Evolutionary conservation across 1,140 invertebrate genomes (phyloP).

Genomic region (Drosophila funebris): DNA sequence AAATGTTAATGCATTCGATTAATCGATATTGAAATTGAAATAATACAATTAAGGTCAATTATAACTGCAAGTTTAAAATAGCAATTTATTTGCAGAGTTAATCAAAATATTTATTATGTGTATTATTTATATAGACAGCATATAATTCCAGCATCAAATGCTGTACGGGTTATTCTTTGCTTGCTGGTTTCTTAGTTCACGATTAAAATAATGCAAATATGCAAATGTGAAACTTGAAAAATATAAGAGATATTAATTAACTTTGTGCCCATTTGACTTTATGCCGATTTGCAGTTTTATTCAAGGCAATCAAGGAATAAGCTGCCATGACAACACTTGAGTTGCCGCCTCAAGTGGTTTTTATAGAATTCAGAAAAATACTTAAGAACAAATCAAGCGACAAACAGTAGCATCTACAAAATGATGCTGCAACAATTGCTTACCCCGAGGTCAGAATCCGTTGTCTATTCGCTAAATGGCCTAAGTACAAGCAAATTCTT

Average conservation of each 20-base stretch:
- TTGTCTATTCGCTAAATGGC: not conserved
- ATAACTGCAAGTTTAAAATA: not conserved
- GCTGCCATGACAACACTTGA: not conserved
- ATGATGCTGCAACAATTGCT: slow-evolving; percentile 56
- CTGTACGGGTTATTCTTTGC: too few species aligned
- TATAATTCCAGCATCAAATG: too few species aligned
- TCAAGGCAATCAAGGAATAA: slow-evolving; percentile 61
- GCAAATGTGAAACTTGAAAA: slow-evolving; percentile 12
- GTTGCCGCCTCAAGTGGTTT: slow-evolving; percentile 5
- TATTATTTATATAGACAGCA: too few species aligned
- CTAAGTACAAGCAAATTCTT: slow-evolving; percentile 6
- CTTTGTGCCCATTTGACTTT: slow-evolving; percentile 26
- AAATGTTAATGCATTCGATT: slow-evolving; percentile 17
- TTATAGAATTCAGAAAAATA: slow-evolving; percentile 52
- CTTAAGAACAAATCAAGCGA: slow-evolving; percentile 39
- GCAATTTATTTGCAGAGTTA: too few species aligned
- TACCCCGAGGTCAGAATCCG: slow-evolving; percentile 24
- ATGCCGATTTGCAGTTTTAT: slow-evolving; percentile 17
- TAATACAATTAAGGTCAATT: slow-evolving; percentile 6
- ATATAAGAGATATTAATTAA: slow-evolving; percentile 46
- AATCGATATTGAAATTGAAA: not conserved
- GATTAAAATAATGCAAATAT: slow-evolving; percentile 7
- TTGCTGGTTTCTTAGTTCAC: not conserved
- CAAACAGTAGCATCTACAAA: slow-evolving; percentile 35
- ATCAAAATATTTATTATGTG: too few species aligned